Evolutionary conservation across 1,140 invertebrate species (phyloP), one percentile per base, ranked within the genome.

Genomic region (Diabrotica undecimpunctata): DNA sequence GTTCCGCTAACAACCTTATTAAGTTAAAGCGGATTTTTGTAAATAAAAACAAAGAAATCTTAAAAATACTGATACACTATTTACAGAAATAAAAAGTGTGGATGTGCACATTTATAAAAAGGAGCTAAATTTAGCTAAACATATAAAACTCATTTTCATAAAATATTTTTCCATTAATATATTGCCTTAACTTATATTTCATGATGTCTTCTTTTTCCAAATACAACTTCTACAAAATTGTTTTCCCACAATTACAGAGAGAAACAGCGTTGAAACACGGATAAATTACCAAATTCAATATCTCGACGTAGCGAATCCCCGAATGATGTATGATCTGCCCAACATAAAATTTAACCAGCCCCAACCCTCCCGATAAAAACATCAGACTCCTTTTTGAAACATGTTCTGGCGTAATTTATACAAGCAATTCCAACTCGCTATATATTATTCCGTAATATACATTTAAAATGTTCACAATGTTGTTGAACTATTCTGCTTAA

Each of bases 351-450:
- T 46, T n/a, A 46, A 46, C 41, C 41, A 46, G 41, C 41, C 41
- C n/a, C 41, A 46, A 46, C 41, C n/a, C 41, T 8, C 41, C n/a
- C 41, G 41, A 46, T 46, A n/a, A 46, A 46, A 46, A 46, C 41
- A 46, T 46, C 41, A 46, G 41, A 46, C 41, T 46, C 41, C 41
- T 46, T n/a, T 46, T 46, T 46, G 41, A n/a, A 46, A 46, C 41
- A 46, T 46, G 41, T 46, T 46, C n/a, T n/a, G 2, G 3, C 41
- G n/a, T 46, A 46, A 46, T 46, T 46, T 46, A 46, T 46, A 46
- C 41, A 46, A 46, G 8, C 41, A 46, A 46, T 46, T 46, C 41
- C 41, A n/a, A 6, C n/a, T 2, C 41, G 41, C n/a, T n/a, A 46
- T 46, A 46, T 46, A 46, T 46, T 46, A 46, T 46, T n/a, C 41